A percentile compares a stretch with the other conserved stretches of the same genome.
Conservation (phyloP, 2,888 invertebrate species). For the Hemaris fuciformis region DNA sequence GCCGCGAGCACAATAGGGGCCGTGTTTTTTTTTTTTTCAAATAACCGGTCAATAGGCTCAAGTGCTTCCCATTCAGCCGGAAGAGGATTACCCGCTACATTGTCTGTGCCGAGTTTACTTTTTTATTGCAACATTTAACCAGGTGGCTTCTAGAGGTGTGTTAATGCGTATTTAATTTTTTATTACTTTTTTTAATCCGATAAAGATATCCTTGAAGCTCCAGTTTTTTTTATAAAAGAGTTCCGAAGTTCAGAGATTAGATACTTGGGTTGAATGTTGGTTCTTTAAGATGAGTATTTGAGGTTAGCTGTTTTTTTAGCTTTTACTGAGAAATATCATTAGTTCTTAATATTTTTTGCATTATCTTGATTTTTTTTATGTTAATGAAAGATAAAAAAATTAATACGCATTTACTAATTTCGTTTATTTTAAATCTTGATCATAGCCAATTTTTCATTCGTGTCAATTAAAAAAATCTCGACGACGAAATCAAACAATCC, state of each 20-base stretch:
- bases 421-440: too few relatives aligned
- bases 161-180: slow-evolving; percentile 67
- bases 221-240: not conserved
- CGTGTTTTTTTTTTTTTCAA: slow-evolving; percentile 62
- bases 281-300: not conserved
- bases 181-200: slow-evolving; percentile 55
- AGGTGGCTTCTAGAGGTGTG: slow-evolving; percentile 66
- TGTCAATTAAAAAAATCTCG: not conserved
- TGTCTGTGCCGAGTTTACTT: slow-evolving; percentile 56
- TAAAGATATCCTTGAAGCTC: slow-evolving; percentile 49
- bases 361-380: too few relatives aligned
- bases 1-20: slow-evolving; percentile 65
- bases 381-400: too few relatives aligned
- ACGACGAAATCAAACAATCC: not conserved
- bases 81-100: slow-evolving; percentile 72
- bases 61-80: slow-evolving; percentile 74
- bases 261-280: not conserved
- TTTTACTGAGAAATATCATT: not conserved
- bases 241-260: not conserved
- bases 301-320: not conserved
- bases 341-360: not conserved
- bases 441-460: too few relatives aligned
- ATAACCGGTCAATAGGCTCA: slow-evolving; percentile 77
- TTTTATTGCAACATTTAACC: slow-evolving; percentile 56
- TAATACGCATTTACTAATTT: too few relatives aligned